phyloP scores from a whole-genome alignment of 2,888 invertebrate genomes.

The Parnassius smintheus region DNA sequence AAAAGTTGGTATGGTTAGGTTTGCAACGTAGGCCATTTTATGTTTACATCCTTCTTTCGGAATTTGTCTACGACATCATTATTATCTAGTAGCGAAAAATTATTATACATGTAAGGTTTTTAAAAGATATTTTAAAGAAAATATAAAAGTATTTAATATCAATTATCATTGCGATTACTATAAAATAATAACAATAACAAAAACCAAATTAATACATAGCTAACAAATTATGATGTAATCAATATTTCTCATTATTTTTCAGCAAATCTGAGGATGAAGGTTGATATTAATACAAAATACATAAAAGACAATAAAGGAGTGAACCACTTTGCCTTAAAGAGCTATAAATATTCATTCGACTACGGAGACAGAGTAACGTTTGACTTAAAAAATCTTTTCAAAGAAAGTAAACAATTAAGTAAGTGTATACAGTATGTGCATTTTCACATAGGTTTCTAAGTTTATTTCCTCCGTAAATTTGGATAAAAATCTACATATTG shows the following conservation, averaged over 20 bases:
- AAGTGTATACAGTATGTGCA: constrained; percentile 40
- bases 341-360: constrained; percentile 66
- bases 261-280: constrained; percentile 66
- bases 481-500: too few relatives aligned
- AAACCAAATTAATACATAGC: too few relatives aligned
- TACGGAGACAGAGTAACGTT: constrained; percentile 67
- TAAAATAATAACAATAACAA: too few relatives aligned
- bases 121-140: too few relatives aligned
- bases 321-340: constrained; percentile 58
- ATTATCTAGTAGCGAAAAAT: too few relatives aligned
- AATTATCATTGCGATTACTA: not conserved
- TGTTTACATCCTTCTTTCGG: too few relatives aligned
- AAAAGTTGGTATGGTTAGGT: too few relatives aligned
- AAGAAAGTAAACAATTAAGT: constrained; percentile 69
- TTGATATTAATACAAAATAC: constrained; percentile 64
- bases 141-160: not conserved
- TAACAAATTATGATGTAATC: not conserved
- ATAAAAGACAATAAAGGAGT: constrained; percentile 54
- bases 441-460: too few relatives aligned
- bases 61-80: too few relatives aligned
- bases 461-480: too few relatives aligned
- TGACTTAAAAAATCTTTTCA: constrained; percentile 66
- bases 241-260: constrained; percentile 35
- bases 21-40: too few relatives aligned
- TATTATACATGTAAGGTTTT: too few relatives aligned